Percentiles rank a stretch among this genome's conserved stretches.
These are phyloP conservation scores for Mus pahari DNA, from an alignment of 2,113 vertebrate species.

Conservation along the genomic window DNA sequence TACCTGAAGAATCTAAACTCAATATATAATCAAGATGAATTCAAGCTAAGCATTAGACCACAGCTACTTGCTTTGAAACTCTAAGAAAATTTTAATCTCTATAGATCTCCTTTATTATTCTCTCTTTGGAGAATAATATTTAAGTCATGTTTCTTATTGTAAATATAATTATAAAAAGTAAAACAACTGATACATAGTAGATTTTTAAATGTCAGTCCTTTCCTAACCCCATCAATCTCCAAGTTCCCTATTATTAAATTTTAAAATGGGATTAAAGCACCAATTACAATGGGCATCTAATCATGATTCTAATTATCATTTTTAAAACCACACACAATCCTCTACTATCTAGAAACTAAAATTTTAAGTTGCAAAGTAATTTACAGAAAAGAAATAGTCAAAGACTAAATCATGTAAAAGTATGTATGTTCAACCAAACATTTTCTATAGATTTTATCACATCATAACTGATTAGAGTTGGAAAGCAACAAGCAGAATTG, in stretches of 20 bases:
- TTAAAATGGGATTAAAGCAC: neutral
- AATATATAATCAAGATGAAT: neutral
- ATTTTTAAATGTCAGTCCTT: neutral
- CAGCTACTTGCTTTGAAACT: neutral
- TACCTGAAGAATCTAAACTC: neutral
- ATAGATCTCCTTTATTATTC: neutral
- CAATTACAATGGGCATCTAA: neutral
- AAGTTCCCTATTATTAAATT: neutral
- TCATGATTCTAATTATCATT: constrained; percentile 21
- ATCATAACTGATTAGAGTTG: neutral
- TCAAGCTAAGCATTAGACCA: neutral
- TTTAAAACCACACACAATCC: neutral
- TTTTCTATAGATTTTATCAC: neutral
- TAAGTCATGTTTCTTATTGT: neutral
- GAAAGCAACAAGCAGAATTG: neutral
- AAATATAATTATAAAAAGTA: neutral
- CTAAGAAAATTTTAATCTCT: neutral
- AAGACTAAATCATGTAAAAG: neutral
- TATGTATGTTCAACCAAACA: constrained; percentile 12
- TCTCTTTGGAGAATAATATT: neutral
- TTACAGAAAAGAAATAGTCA: constrained; percentile 2
- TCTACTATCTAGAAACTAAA: constrained; percentile 1
- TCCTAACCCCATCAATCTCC: neutral
- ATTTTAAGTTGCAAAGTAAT: neutral
- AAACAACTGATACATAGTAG: neutral